Evolutionary conservation across 2,888 invertebrate species (phyloP).

Genomic region (Spisula subtruncata): DNA sequence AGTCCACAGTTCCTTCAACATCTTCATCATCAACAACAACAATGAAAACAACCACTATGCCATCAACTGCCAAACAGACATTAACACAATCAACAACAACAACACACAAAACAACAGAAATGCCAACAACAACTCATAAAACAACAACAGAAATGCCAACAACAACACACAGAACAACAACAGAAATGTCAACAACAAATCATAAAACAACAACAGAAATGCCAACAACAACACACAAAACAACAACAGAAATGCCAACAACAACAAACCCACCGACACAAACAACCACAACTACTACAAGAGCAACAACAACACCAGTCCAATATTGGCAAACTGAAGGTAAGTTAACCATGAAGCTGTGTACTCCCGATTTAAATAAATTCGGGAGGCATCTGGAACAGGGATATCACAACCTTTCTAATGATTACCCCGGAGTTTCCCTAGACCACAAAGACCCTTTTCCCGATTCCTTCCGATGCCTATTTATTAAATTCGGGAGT

Average conservation of each 20-base stretch:
- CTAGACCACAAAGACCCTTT: no score
- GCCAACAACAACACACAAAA: neutral
- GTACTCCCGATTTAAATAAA: no score
- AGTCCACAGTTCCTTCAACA: neutral
- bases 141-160: no score
- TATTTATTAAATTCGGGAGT: no score
- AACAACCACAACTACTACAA: neutral
- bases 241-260: neutral
- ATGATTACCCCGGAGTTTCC: no score
- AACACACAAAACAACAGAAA: no score
- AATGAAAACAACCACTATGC: neutral
- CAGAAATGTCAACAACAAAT: neutral
- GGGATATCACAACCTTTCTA: no score
- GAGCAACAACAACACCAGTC: neutral
- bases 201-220: neutral
- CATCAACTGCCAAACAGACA: neutral
- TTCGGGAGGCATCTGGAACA: no score
- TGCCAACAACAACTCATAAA: no score
- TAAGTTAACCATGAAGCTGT: neutral
- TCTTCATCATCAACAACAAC: neutral
- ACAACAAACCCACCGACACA: neutral
- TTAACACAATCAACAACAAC: neutral
- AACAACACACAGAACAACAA: neutral
- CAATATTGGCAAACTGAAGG: constrained; percentile 22
- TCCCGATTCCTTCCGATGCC: no score